Base-by-base conservation (phyloP, 2,888 invertebrate genomes). In the Phaedon cochleariae region DNA sequence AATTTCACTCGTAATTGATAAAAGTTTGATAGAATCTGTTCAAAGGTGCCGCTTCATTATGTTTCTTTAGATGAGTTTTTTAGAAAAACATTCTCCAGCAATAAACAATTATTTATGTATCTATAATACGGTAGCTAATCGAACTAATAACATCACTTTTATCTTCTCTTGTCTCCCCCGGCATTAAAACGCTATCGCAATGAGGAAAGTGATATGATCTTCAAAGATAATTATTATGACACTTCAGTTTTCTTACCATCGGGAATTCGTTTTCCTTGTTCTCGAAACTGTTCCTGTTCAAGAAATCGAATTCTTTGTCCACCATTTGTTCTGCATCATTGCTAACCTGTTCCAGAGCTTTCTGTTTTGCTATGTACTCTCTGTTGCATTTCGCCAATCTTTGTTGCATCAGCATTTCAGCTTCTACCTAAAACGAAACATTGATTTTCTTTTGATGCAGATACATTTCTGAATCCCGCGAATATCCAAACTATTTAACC, bases 351-450 rank as follows among this genome's bases (percentile, higher is more conserved):
- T 83, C 79, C 62, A 86, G 85, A 62, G 83, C 83, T 59, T 80
- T 79, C 65, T 82, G 84, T 77, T 85, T 86, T 59, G 90, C 87
- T 29, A 84, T 79, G 15, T 87, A 85, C 37, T 87, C 84, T 22
- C 87, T 85, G 73, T 90, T 89, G 1, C 91, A 79, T 53, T 90
- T 88, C 74, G 84, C 87, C 81, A 92, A 85, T 73, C 93, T 87
- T 77, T 88, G 89, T 79, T 92, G 87, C 79, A 90, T 90, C 69
- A 90, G 89, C 63, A 86, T 86, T 74, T 91, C 92, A 0, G 93
- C 93, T 71, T 88, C 87, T 77, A 87, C 68, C 86, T 84, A n/a
- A 62, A 57, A 51, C 15, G 21, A 20, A 18, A 20, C 45, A 15
- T 4, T 45, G 15, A 45, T n/a, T n/a, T n/a, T n/a, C n/a, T n/a